Conservation (phyloP, 2,888 invertebrate genomes). For the Pammene fasciana region DNA sequence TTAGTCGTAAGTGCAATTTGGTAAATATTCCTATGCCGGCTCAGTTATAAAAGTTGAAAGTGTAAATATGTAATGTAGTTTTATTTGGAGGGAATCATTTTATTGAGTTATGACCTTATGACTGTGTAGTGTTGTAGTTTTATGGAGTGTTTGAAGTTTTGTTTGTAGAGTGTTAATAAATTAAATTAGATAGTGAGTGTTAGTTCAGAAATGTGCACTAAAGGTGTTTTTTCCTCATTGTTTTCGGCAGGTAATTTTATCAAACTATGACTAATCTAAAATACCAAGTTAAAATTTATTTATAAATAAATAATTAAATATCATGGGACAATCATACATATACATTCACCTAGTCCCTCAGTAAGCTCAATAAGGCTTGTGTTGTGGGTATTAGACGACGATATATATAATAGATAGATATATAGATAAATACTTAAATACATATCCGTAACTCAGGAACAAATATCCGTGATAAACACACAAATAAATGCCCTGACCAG, state of each 20-base stretch:
- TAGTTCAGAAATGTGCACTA: slow-evolving; percentile 33
- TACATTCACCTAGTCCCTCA: too few relatives aligned
- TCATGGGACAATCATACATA: too few relatives aligned
- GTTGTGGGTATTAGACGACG: too few relatives aligned
- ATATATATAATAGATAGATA: too few relatives aligned
- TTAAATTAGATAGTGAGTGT: not conserved
- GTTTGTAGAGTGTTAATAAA: not conserved
- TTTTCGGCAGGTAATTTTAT: slow-evolving; percentile 26
- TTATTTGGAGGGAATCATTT: not conserved
- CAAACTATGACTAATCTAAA: not conserved
- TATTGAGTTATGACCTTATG: too few relatives aligned
- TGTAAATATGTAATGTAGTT: not conserved
- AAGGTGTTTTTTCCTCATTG: slow-evolving; percentile 35
- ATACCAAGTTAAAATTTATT: too few relatives aligned
- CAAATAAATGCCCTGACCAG: too few relatives aligned
- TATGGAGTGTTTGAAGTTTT: not conserved
- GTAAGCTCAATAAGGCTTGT: too few relatives aligned
- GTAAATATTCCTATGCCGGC: not conserved
- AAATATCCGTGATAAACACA: too few relatives aligned
- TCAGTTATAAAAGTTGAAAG: not conserved
- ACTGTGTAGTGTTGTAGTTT: not conserved
- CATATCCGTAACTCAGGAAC: too few relatives aligned
- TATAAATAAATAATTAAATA: too few relatives aligned
- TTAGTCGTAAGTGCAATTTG: not conserved
- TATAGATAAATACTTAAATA: too few relatives aligned